These are phyloP conservation scores for Phacellophora camtschatica DNA, from an alignment of 30 jellyfish, hydroid and myxozoan species.

Conservation along the genomic window DNA sequence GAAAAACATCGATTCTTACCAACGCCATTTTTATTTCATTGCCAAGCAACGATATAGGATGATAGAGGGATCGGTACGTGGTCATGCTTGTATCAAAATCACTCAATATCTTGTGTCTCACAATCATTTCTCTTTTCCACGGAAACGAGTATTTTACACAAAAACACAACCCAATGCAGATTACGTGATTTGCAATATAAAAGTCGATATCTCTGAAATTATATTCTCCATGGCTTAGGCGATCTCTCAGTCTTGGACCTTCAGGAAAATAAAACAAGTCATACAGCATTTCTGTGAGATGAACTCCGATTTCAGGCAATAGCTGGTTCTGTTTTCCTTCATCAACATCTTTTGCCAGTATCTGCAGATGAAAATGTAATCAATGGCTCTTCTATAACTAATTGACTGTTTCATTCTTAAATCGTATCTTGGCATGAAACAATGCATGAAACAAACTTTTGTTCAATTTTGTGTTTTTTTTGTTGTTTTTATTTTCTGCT, in stretches of 20 bases:
- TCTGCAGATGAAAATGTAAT: slow-evolving; percentile 42
- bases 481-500: too few relatives aligned
- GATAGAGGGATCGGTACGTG: slow-evolving; percentile 27
- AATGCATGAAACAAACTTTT: too few relatives aligned
- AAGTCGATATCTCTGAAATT: slow-evolving; percentile 17
- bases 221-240: slow-evolving; percentile 72
- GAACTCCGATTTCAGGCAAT: slow-evolving; percentile 18
- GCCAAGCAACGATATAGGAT: slow-evolving; percentile 33
- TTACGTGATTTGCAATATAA: slow-evolving; percentile 47
- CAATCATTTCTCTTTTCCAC: slow-evolving; percentile 20
- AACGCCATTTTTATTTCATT: slow-evolving; percentile 1
- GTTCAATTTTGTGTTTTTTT: too few relatives aligned
- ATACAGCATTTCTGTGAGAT: slow-evolving; percentile 33
- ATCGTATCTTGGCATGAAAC: too few relatives aligned
- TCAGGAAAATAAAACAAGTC: slow-evolving; percentile 54
- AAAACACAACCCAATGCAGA: slow-evolving; percentile 40
- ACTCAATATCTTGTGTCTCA: not conserved
- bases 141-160: slow-evolving; percentile 52
- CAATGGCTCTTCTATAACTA: too few relatives aligned
- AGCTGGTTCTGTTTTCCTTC: slow-evolving; percentile 20
- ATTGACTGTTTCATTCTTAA: too few relatives aligned
- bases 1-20: not conserved
- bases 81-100: not conserved
- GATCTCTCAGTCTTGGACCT: slow-evolving; percentile 73
- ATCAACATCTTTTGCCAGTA: slow-evolving; percentile 28